Base-by-base conservation (phyloP, 2,797 vertebrate species). In the Cyprinodon diabolis region DNA sequence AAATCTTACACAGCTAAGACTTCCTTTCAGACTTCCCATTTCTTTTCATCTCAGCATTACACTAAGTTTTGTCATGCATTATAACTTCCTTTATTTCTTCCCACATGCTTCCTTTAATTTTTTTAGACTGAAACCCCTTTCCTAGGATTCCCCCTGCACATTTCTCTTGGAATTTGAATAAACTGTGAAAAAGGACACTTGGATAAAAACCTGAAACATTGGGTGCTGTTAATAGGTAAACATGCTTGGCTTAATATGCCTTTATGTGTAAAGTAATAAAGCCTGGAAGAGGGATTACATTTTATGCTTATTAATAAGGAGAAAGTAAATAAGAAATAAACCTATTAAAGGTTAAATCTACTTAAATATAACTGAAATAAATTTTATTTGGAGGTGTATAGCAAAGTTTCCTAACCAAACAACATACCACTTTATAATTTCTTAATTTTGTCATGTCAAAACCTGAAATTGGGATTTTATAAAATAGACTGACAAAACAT, bases 41-140 rank as follows among this genome's bases (percentile, higher is more conserved):
- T 72, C 9, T 72, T 19, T 68, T 43, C 58, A 30, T 7, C 12
- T 68, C 1, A 7, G 40, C 55, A 51, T 71, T 25, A 56, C 17
- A 49, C 1, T 23, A 67, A 57, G n/a, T 30, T 21, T 68, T 6
- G 21, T 56, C 14, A 25, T 45, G 37, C 9, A 67, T 80, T 69
- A 54, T 17, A 51, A 77, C 56, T 70, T 21, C 69, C 35, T 37
- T 45, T 43, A 73, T 69, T 49, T 8, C 58, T 66, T 77, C 72
- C 66, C 25, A 68, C 65, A 55, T 23, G 2, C 45, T 69, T 37
- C 45, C 68, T 30, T 37, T 60, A n/a, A 68, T 21, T 55, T 49
- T 76, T 75, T 76, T 6, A 63, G 19, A 10, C 19, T 63, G 4
- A 63, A 63, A n/a, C 40, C 21, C 19, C 40, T 63, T 43, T n/a